Evolutionary conservation across 2,888 invertebrate genomes (phyloP).

Genomic region (Amorpha juglandis): DNA sequence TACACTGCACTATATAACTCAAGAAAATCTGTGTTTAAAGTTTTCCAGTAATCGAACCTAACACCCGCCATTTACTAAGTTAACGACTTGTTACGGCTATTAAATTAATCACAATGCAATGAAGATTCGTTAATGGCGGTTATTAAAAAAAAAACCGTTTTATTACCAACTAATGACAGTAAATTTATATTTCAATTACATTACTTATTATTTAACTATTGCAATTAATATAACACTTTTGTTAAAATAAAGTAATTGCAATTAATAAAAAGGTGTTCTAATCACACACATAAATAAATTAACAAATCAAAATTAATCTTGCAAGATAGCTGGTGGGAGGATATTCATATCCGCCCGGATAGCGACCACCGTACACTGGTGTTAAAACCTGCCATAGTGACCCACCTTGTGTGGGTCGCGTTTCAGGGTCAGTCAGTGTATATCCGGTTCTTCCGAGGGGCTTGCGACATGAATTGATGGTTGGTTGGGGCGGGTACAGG

Average conservation of each 20-base stretch:
- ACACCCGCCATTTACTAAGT: background rate
- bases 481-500: too few relatives aligned
- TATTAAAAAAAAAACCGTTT: slow-evolving; percentile 5
- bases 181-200: background rate
- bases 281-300: background rate
- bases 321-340: background rate
- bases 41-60: background rate
- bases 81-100: background rate
- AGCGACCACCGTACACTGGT: too few relatives aligned
- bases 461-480: too few relatives aligned
- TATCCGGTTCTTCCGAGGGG: too few relatives aligned
- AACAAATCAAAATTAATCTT: background rate
- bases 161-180: background rate
- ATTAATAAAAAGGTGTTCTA: background rate
- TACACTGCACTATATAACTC: background rate
- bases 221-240: background rate
- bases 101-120: background rate
- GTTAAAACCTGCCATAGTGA: too few relatives aligned
- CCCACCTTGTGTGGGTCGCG: too few relatives aligned
- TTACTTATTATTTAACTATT: slow-evolving; percentile 5
- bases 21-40: background rate
- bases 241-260: background rate
- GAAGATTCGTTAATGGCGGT: background rate
- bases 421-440: too few relatives aligned
- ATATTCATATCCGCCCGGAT: too few relatives aligned